Evolutionary conservation across 2,797 vertebrate species (phyloP), one percentile per base, ranked within the genome.

Genomic region (Peromyscus nudipes): DNA sequence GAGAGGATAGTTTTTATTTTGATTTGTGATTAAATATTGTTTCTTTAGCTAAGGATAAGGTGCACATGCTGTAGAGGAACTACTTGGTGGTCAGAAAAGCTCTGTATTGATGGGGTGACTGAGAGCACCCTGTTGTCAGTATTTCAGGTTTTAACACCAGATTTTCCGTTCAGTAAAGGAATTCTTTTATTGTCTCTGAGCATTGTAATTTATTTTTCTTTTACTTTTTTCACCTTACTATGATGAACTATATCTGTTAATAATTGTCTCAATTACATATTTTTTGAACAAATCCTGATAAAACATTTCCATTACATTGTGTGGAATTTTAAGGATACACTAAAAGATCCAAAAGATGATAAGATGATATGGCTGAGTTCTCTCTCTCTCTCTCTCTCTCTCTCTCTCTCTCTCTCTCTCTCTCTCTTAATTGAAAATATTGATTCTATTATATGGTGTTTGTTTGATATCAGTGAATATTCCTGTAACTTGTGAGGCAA

Each of bases 71-170:
- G 9, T 10, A 55, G 31, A 92, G 21, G 57, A 23, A 6, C 1
- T 10, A 49, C 12, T 65, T 29, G 40, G 19, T 57, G 71, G 7
- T 55, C 6, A 84, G 27, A 77, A 87, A 14, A 12, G 10, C 19
- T 52, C 0, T 23, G 9, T 34, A 4, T 57, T 43, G 14, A 4
- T 4, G 23, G 31, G 7, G 11, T 73, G 25, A n/a, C 0, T 34
- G 85, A 80, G 14, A 13, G 1, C 1, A 17, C 52, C 2, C 11
- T 92, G 16, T 29, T 89, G 6, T 62, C 34, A 75, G 19, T 1
- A 46, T 52, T 43, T 55, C 17, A 81, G 3, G 4, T 95, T 73
- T 57, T 17, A 9, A 19, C 8, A 49, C 4, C 16, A 4, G 13
- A 2, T 43, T 71, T 31, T 71, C 6, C 17, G 19, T 60, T 40